Base-by-base conservation (phyloP, 2,888 invertebrate genomes). In the Cerastis rubricosa region DNA sequence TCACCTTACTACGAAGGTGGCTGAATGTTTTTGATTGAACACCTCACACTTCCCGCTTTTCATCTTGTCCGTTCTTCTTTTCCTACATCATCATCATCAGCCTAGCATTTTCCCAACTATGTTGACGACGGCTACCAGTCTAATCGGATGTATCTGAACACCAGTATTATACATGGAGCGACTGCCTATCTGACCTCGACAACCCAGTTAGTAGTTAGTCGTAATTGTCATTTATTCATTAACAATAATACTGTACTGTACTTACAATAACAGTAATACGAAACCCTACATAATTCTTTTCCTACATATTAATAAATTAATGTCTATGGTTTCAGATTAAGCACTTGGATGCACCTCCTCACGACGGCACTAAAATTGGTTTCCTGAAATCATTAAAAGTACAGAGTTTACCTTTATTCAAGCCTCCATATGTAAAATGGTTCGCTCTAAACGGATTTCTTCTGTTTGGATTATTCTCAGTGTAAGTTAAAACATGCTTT, bases 381-480 rank as follows among this genome's bases (percentile, higher is more conserved):
- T 94, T 96, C 76, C 22, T 95, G 3, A 89, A 87, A 12, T 96
- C 96, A 45, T 92, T 97, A 70, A 95, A 95, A 90, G 89, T 87
- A 45, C 98, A 98, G 91, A 96, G 97, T 2, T 90, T 94, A 68
- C 97, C 96, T 2, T 91, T 98, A 49, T 92, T 97, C 47, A 96
- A 93, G 74, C 93, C 97, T 1, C 97, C 97, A 0, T 94, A 97
- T 66, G 84, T 97, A 6, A 95, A 95, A 86, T 96, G 97, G 91
- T 96, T 97, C 73, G 81, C 93, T 2, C 93, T 98, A 1, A 97
- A 97, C 70, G 97, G 96, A 63, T 92, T 94, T 63, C 95, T 98
- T 40, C 96, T 97, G 85, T 97, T 98, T 87, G 96, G 97, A 19
- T 97, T 97, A 87, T 98, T 98, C 97, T 97, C 97, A 89, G 97